Evolutionary conservation across 2,797 vertebrate species (phyloP).

Genomic region (Galagoides demidoff): DNA sequence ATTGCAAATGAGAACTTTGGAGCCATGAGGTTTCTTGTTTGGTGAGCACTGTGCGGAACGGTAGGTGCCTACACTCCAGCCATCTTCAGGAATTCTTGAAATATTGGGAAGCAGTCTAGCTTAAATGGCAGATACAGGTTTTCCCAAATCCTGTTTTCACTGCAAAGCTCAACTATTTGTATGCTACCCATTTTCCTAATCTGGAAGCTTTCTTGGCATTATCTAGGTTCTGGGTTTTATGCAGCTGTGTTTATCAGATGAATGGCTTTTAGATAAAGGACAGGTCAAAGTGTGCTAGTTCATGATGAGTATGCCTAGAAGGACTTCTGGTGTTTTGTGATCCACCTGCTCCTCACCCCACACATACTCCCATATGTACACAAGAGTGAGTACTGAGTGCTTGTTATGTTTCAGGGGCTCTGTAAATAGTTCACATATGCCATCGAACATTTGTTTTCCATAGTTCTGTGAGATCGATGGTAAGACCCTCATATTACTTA

Average conservation of each 20-base stretch:
- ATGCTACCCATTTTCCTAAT: background rate
- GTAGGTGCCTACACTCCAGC: background rate
- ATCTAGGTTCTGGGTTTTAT: background rate
- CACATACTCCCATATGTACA: background rate
- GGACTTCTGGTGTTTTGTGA: background rate
- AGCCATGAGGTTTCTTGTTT: background rate
- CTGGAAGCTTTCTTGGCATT: background rate
- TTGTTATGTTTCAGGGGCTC: background rate
- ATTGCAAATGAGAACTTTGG: no score
- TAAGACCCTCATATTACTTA: background rate
- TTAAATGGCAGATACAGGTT: background rate
- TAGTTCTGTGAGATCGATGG: background rate
- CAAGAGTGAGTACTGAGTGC: background rate
- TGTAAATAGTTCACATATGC: background rate
- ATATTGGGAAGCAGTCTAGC: background rate
- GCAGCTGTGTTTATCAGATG: background rate
- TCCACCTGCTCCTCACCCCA: background rate
- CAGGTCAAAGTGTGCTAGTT: background rate
- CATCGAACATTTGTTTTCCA: background rate
- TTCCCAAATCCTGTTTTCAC: constrained; percentile 3
- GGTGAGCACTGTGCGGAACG: background rate
- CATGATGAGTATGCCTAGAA: background rate
- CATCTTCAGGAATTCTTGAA: constrained; percentile 5
- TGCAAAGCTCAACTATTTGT: background rate
- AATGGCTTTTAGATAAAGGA: background rate